phyloP scores from a whole-genome alignment of 2,888 invertebrate species.

The Drosophila yooni region DNA sequence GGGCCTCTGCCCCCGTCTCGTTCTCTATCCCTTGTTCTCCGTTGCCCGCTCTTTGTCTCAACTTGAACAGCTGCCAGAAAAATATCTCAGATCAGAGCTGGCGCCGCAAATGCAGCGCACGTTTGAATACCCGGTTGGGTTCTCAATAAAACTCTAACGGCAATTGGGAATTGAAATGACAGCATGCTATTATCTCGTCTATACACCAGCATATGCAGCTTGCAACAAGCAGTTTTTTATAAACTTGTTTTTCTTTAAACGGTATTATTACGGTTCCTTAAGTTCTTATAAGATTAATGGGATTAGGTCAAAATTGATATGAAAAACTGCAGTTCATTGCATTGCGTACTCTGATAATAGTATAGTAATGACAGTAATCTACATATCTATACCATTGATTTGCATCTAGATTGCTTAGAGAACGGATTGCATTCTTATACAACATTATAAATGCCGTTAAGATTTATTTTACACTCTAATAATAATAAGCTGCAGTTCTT shows the following conservation, averaged over 20 bases:
- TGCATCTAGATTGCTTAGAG: not conserved
- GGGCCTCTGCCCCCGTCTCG: constrained; percentile 2
- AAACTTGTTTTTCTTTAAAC: constrained; percentile 3
- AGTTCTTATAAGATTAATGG: not conserved
- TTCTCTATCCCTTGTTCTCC: not conserved
- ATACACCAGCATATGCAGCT: constrained; percentile 4
- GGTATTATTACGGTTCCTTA: not conserved
- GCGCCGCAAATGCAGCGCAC: constrained; percentile 28
- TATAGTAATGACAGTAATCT: not conserved
- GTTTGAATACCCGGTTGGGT: constrained; percentile 7
- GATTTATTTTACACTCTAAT: not conserved
- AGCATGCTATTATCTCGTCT: not conserved
- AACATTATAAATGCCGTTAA: constrained; percentile 1
- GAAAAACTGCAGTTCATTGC: not conserved
- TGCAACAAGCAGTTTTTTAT: not conserved
- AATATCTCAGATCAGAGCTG: constrained; percentile 34
- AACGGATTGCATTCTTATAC: not conserved
- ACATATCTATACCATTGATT: not conserved
- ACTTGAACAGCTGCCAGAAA: constrained; percentile 62
- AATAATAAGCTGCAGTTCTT: constrained; percentile 18
- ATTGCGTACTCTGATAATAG: not conserved
- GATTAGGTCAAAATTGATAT: not conserved
- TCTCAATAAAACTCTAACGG: constrained; percentile 21
- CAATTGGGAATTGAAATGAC: constrained; percentile 16
- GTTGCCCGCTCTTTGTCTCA: constrained; percentile 22